Conservation (phyloP, 2,113 vertebrate species). For the Hyaena hyaena region DNA sequence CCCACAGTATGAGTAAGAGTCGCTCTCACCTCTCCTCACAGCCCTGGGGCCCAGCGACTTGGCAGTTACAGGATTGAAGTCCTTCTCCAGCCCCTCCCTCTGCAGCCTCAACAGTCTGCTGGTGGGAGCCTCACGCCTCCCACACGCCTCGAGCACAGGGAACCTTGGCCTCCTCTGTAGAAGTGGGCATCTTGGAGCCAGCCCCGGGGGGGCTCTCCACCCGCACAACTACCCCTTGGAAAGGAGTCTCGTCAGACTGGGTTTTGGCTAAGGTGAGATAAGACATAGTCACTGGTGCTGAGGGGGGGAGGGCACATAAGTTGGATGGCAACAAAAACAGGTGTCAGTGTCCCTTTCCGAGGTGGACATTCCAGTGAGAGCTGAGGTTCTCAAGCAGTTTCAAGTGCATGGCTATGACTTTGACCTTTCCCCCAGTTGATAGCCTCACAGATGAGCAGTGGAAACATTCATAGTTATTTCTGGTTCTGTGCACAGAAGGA, state of each 20-base stretch:
- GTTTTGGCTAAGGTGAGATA: conserved; percentile 80
- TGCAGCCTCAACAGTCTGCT: conserved; percentile 69
- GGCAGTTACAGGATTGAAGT: conserved; percentile 61
- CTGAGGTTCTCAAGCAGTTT: neutral
- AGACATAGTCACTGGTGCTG: neutral
- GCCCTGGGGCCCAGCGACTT: conserved; percentile 4
- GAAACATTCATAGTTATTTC: neutral
- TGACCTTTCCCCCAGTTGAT: neutral
- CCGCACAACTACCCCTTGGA: conserved; percentile 47
- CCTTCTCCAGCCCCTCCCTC: conserved; percentile 87
- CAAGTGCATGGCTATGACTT: neutral
- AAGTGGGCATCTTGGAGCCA: neutral
- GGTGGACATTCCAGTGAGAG: neutral
- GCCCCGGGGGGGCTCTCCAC: fast-evolving
- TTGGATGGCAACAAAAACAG: neutral
- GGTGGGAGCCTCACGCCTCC: conserved; percentile 51
- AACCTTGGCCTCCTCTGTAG: conserved; percentile 74
- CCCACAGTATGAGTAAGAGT: neutral
- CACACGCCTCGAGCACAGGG: conserved; percentile 85
- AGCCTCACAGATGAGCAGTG: neutral
- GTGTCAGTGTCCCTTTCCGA: neutral
- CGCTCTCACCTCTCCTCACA: conserved; percentile 68
- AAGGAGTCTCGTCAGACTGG: conserved; percentile 69
- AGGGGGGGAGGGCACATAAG: no score
- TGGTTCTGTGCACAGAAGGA: neutral